Evolutionary conservation across 2,888 invertebrate species (phyloP).

Genomic region (Acrocyrtus sp.): DNA sequence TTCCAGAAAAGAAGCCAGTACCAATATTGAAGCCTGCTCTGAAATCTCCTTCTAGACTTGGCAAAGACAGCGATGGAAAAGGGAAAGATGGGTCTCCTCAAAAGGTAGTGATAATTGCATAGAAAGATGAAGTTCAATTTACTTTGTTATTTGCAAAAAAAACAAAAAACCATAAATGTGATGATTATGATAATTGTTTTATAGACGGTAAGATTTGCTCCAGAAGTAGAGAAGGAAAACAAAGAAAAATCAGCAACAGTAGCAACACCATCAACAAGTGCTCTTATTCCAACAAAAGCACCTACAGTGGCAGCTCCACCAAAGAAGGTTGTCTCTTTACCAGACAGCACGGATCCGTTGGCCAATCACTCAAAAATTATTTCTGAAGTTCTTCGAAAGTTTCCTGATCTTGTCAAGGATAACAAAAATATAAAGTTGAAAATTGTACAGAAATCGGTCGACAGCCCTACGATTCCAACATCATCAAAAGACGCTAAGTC

Average conservation of each 20-base stretch:
- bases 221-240: conserved; percentile 68
- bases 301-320: conserved; percentile 21
- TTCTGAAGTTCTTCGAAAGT: conserved; percentile 86
- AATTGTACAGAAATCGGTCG: conserved; percentile 74
- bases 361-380: conserved; percentile 86
- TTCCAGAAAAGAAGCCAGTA: conserved; percentile 25
- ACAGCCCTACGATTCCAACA: conserved; percentile 8
- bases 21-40: conserved; percentile 39
- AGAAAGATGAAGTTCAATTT: background rate
- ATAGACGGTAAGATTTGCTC: conserved; percentile 70
- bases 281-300: conserved; percentile 65
- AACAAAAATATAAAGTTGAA: conserved; percentile 88
- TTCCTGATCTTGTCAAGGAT: conserved; percentile 86
- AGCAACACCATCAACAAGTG: too few species aligned
- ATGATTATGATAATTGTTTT: background rate
- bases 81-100: conserved; percentile 6
- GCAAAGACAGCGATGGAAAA: background rate
- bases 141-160: background rate
- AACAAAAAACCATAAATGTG: background rate
- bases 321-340: background rate
- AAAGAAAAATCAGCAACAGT: conserved; percentile 73
- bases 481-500: conserved; percentile 63
- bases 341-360: too few species aligned
- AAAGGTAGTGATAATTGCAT: conserved; percentile 18
- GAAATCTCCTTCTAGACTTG: conserved; percentile 10